phyloP scores from a whole-genome alignment of 1,140 invertebrate genomes.

The Brevipalpus yothersi region DNA sequence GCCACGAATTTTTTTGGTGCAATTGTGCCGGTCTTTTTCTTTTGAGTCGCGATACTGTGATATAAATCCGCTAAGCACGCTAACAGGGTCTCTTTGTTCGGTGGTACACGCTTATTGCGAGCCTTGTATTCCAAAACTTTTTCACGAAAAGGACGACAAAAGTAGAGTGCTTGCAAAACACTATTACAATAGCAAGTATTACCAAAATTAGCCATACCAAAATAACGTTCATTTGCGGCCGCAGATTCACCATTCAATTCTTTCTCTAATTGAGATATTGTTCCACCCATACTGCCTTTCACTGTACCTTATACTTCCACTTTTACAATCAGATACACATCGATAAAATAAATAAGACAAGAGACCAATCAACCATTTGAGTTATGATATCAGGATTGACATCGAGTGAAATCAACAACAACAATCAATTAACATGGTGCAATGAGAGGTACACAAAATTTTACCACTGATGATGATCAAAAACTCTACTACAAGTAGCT shows the following conservation, averaged over 20 bases:
- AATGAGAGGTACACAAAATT: too few relatives aligned
- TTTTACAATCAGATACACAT: too few relatives aligned
- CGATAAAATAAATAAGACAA: too few relatives aligned
- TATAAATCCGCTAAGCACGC: conserved; percentile 95
- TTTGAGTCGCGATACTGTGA: conserved; percentile 95
- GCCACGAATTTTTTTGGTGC: conserved; percentile 99
- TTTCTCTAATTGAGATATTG: conserved; percentile 67
- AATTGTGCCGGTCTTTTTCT: conserved; percentile 97
- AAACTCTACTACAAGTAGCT: too few relatives aligned
- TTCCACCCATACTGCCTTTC: too few relatives aligned
- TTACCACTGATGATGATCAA: too few relatives aligned
- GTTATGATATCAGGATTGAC: too few relatives aligned
- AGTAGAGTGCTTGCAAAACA: conserved; percentile 94
- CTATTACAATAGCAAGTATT: conserved; percentile 99
- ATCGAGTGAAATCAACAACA: too few relatives aligned
- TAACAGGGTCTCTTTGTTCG: conserved; percentile 82
- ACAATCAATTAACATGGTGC: too few relatives aligned
- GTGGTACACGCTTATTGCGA: conserved; percentile 52
- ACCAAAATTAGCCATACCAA: conserved; percentile 97
- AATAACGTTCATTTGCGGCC: conserved; percentile 92
- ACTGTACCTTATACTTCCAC: too few relatives aligned
- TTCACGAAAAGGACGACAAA: conserved; percentile 94
- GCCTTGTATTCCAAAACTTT: conserved; percentile 95
- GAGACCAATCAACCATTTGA: too few relatives aligned
- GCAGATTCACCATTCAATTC: conserved; percentile 93